Evolutionary conservation across 2,797 vertebrate genomes (phyloP).

Genomic region (Melanotaenia parkinsoni): DNA sequence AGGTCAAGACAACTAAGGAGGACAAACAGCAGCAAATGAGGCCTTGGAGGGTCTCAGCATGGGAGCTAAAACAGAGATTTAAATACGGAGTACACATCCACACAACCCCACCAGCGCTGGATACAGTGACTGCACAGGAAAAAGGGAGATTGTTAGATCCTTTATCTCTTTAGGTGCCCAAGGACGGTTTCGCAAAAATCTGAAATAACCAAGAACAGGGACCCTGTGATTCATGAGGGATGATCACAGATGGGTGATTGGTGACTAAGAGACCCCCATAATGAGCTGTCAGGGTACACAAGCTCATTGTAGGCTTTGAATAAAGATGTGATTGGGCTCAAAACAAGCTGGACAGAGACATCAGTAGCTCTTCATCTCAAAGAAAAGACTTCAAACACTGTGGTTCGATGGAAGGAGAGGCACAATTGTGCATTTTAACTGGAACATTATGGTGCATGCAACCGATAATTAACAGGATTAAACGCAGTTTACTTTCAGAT

Average conservation of each 20-base stretch:
- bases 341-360: slow-evolving; percentile 1
- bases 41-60: slow-evolving; percentile 75
- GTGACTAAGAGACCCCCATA: slow-evolving; percentile 12
- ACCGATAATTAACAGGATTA: slow-evolving; percentile 2
- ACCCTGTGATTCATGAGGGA: slow-evolving; percentile 20
- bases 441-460: not conserved
- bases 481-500: slow-evolving; percentile 3
- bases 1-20: slow-evolving; percentile 78
- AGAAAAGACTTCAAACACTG: not conserved
- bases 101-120: slow-evolving; percentile 43
- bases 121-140: slow-evolving; percentile 55
- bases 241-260: slow-evolving; percentile 15
- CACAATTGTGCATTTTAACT: not conserved
- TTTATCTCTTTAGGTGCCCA: slow-evolving; percentile 39
- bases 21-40: slow-evolving; percentile 80
- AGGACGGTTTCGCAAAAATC: slow-evolving; percentile 38
- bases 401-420: not conserved
- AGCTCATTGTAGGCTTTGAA: slow-evolving; percentile 1
- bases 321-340: not conserved
- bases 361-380: not conserved
- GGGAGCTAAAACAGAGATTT: slow-evolving; percentile 74
- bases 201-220: slow-evolving; percentile 11
- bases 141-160: slow-evolving; percentile 44
- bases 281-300: slow-evolving; percentile 7
- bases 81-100: slow-evolving; percentile 64